These are phyloP conservation scores for Columba livia DNA, from an alignment of 2,113 vertebrate species.

Conservation along the genomic window DNA sequence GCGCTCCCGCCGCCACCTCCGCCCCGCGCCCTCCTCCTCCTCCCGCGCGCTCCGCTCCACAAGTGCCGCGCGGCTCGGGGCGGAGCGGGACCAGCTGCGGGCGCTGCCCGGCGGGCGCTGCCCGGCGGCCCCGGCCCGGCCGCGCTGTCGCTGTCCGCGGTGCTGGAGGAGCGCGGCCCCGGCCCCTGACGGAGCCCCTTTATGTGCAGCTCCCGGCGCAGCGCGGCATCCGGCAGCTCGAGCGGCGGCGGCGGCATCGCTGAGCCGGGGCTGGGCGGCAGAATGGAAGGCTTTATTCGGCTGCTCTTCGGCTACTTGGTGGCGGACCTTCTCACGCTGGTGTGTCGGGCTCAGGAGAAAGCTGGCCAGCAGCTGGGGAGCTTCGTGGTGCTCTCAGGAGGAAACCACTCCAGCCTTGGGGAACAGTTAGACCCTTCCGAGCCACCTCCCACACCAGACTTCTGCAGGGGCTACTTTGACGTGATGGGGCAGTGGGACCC, in stretches of 20 bases:
- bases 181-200: constrained; percentile 72
- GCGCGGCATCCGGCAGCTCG: constrained; percentile 72
- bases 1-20: constrained; percentile 23
- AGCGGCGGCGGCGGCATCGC: constrained; percentile 65
- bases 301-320: constrained; percentile 90
- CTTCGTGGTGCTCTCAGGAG: constrained; percentile 90
- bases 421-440: constrained; percentile 85
- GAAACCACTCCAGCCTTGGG: constrained; percentile 87
- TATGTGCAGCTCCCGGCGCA: constrained; percentile 76
- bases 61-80: constrained; percentile 71
- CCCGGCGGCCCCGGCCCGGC: background rate
- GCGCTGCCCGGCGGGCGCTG: background rate
- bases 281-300: constrained; percentile 80
- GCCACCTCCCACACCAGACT: constrained; percentile 88
- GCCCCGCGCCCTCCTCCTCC: constrained; percentile 65
- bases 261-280: constrained; percentile 72
- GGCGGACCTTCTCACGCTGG: constrained; percentile 89
- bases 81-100: background rate
- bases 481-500: constrained; percentile 99
- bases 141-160: constrained; percentile 66
- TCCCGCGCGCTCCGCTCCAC: constrained; percentile 66
- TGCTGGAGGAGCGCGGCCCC: constrained; percentile 69
- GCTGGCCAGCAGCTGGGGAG: constrained; percentile 88
- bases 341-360: constrained; percentile 93
- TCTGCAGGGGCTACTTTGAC: constrained; percentile 95